A percentile compares a stretch with the other conserved stretches of the same genome.
phyloP scores from a whole-genome alignment of 2,113 vertebrate species.

The Solea solea region DNA sequence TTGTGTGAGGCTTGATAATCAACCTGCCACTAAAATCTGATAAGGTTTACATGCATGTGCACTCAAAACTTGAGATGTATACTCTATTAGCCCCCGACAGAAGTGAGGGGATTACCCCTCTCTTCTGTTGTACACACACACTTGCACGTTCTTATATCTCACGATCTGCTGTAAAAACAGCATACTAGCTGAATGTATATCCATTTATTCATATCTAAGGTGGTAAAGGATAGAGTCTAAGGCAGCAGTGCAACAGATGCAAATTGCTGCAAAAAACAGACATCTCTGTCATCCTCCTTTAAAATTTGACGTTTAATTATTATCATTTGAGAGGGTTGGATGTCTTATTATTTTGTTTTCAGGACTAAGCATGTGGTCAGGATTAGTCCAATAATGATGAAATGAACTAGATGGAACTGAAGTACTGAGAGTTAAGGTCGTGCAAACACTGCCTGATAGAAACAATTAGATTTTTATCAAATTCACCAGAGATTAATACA shows the following conservation, averaged over 20 bases:
- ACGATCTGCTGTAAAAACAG: too few relatives aligned
- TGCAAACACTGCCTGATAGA: conserved; percentile 39
- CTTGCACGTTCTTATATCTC: neutral
- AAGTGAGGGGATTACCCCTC: conserved; percentile 8
- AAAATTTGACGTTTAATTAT: too few relatives aligned
- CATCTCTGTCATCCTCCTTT: too few relatives aligned
- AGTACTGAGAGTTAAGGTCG: conserved; percentile 48
- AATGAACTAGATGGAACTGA: conserved; percentile 31
- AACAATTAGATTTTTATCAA: conserved; percentile 55
- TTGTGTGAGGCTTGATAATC: conserved; percentile 37
- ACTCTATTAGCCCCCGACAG: neutral
- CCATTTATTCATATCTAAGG: too few relatives aligned
- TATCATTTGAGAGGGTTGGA: neutral
- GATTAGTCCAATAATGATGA: conserved; percentile 33
- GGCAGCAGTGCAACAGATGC: too few relatives aligned
- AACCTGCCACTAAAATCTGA: conserved; percentile 32
- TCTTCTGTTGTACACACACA: neutral
- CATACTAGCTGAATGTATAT: too few relatives aligned
- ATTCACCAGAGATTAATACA: conserved; percentile 37
- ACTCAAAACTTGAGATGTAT: conserved; percentile 25
- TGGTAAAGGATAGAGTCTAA: too few relatives aligned
- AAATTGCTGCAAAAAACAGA: too few relatives aligned
- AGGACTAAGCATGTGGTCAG: conserved; percentile 14
- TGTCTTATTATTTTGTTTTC: neutral
- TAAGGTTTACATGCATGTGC: conserved; percentile 25